Evolutionary conservation across 2,888 invertebrate genomes (phyloP).

Genomic region (Julus scanicus): DNA sequence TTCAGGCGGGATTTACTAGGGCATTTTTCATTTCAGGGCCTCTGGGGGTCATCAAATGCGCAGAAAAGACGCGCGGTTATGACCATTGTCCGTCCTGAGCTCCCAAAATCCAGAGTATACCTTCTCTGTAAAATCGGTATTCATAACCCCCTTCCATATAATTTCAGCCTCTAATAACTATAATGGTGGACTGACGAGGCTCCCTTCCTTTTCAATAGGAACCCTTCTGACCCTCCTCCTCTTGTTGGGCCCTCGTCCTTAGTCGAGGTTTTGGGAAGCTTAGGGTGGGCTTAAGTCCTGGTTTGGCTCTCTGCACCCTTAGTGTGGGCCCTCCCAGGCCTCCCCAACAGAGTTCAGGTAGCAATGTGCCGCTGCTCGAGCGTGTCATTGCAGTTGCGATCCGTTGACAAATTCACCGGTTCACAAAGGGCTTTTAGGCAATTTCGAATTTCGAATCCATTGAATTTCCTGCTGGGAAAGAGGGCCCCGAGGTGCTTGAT

Average conservation of each 20-base stretch:
- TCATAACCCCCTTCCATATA: not conserved
- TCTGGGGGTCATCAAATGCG: not conserved
- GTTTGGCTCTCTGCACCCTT: not conserved
- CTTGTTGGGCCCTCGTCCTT: not conserved
- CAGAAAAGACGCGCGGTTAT: not conserved
- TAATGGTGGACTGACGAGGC: not conserved
- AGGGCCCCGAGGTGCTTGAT: not conserved
- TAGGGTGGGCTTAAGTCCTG: not conserved
- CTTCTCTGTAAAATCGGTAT: not conserved
- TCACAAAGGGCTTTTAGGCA: not conserved
- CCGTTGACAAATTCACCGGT: constrained; percentile 20
- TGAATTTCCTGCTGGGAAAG: not conserved
- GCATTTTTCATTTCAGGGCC: not conserved
- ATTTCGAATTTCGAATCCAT: not conserved
- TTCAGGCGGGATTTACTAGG: not conserved
- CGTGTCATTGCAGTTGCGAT: constrained; percentile 51
- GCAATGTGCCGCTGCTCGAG: constrained; percentile 54
- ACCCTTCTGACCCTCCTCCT: not conserved
- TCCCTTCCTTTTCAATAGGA: not conserved
- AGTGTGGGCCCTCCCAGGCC: not conserved
- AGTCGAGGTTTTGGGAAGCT: not conserved
- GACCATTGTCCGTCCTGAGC: not conserved
- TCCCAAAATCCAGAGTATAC: not conserved
- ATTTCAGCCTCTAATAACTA: not conserved
- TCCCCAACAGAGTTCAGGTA: not conserved